Evolutionary conservation across 2,888 invertebrate species (phyloP).

Genomic region (Macropis europaea): DNA sequence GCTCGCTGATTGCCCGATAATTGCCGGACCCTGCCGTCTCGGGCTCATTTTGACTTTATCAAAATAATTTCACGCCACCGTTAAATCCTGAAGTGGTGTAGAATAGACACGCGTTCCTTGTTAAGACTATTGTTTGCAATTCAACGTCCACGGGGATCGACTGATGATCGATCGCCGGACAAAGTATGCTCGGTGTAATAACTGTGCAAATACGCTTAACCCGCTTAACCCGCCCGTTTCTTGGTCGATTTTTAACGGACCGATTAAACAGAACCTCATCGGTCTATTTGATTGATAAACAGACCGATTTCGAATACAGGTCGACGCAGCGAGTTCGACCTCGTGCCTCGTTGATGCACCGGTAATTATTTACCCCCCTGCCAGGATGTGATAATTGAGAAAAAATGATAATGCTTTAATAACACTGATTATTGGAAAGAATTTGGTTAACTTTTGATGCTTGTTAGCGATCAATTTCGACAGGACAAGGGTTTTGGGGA

Average conservation of each 20-base stretch:
- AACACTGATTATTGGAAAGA: too few relatives aligned
- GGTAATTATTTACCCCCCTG: too few relatives aligned
- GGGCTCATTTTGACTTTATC: conserved; percentile 2
- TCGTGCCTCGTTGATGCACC: too few relatives aligned
- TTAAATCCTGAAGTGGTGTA: not conserved
- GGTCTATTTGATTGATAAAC: conserved; percentile 19
- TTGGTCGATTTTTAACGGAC: conserved; percentile 25
- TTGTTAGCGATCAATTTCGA: too few relatives aligned
- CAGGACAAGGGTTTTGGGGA: too few relatives aligned
- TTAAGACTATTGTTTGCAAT: conserved; percentile 39
- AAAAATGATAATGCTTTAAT: too few relatives aligned
- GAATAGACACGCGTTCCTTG: conserved; percentile 1
- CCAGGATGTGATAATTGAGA: too few relatives aligned
- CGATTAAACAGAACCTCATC: conserved; percentile 5
- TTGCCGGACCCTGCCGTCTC: not conserved
- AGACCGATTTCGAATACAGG: not conserved
- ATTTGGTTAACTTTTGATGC: too few relatives aligned
- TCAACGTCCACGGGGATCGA: not conserved
- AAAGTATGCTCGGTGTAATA: conserved; percentile 29
- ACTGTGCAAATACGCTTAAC: conserved; percentile 46
- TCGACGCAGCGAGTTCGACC: too few relatives aligned
- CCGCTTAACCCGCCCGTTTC: conserved; percentile 32
- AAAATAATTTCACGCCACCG: conserved; percentile 2
- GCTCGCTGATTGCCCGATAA: conserved; percentile 18
- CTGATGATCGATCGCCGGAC: conserved; percentile 39